Base-by-base conservation (phyloP, 1,140 invertebrate genomes). In the Medauroidea extradentata region DNA sequence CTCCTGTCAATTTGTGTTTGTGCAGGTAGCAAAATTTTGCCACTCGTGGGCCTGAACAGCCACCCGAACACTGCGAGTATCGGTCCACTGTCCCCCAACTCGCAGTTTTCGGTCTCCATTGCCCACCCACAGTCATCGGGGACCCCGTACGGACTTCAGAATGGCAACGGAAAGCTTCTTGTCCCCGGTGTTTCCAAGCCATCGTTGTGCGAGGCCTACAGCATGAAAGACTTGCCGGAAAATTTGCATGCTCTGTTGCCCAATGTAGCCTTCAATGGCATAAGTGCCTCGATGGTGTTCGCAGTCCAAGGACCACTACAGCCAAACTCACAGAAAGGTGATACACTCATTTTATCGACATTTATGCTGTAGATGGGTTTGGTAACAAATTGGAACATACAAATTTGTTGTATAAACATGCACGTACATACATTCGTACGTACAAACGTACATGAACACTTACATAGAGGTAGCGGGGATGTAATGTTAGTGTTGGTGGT, bases 1-100 rank as follows among this genome's bases (percentile, higher is more conserved):
- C 42, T 51, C 50, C 65, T 64, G 29, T 11, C 29, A 65, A 53
- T 67, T 71, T 57, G 60, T 72, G 67, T 71, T n/a, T 57, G 71
- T 66, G 62, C 69, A 67, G 72, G 74, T 63, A 77, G 73, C 63
- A 78, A 78, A 67, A 74, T 78, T 62, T 66, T 78, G 63, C 75
- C 77, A 23, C 76, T 78, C 63, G 68, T 76, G 65, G 74, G 73
- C 61, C 44, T 76, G 63, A 46, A 71, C 65, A 53, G 64, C 69
- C 49, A 57, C 73, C 59, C 72, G 51, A 76, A 75, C 66, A 68
- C 74, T 68, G 70, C 73, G 56, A 77, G 44, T 46, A 54, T 53
- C 25, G 52, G 54, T 34, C 42, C 34, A 34, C 50, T 49, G n/a
- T 46, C 50, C 44, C 50, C 52, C 24, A 34, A 39, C 53, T 52